These are phyloP conservation scores for Terrapene triunguis DNA, from an alignment of 2,113 vertebrate species.

Conservation along the genomic window DNA sequence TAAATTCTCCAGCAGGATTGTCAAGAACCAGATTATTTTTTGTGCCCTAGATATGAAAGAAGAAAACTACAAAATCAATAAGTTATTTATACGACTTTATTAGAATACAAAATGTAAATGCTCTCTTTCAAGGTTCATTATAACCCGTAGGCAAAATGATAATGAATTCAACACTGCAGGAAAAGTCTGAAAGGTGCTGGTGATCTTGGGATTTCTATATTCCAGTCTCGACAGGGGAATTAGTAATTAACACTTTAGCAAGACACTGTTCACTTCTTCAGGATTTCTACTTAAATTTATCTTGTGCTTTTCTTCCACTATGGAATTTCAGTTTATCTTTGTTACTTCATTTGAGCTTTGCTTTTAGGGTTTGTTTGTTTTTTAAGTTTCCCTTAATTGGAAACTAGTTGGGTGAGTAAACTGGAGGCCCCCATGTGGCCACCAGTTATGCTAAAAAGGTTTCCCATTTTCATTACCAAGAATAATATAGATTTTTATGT, in stretches of 20 bases:
- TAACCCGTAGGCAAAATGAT: not conserved
- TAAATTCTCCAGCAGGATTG: slow-evolving; percentile 18
- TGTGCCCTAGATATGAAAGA: not conserved
- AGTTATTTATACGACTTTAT: not conserved
- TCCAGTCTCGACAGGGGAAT: not conserved
- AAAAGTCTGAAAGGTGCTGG: not conserved
- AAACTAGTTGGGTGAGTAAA: not conserved
- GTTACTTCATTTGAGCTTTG: not conserved
- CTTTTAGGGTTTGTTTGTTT: not conserved
- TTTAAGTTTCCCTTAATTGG: not conserved
- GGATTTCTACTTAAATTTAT: not conserved
- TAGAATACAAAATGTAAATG: not conserved
- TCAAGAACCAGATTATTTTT: slow-evolving; percentile 35
- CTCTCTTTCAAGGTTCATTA: not conserved
- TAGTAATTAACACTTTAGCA: not conserved
- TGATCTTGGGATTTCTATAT: not conserved
- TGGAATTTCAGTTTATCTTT: not conserved
- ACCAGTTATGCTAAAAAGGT: not conserved
- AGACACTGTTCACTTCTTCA: not conserved
- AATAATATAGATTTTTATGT: not conserved
- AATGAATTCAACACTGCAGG: not conserved
- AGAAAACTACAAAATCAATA: not conserved
- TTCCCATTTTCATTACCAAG: not conserved
- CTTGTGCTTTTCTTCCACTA: not conserved
- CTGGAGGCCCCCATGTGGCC: not conserved